A percentile compares a stretch with the other conserved stretches of the same genome.
phyloP scores from a whole-genome alignment of 2,113 vertebrate genomes.

The Stegastes partitus region DNA sequence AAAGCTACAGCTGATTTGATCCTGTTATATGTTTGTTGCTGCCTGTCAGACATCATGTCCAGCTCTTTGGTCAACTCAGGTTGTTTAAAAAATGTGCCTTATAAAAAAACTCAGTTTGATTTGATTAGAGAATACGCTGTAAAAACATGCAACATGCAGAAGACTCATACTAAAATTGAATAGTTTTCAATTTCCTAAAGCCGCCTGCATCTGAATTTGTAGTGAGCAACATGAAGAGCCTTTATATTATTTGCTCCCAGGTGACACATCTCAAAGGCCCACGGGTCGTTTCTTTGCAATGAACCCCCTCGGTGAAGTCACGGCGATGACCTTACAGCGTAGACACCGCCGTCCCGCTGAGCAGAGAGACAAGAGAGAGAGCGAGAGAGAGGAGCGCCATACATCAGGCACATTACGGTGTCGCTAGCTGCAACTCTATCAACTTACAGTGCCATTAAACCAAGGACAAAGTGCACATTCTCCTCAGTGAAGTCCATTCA shows the following conservation, averaged over 20 bases:
- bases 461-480: slow-evolving; percentile 72
- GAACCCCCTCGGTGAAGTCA: slow-evolving; percentile 33
- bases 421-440: slow-evolving; percentile 59
- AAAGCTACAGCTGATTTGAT: too few relatives aligned
- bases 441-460: slow-evolving; percentile 64
- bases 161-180: slow-evolving; percentile 3
- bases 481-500: slow-evolving; percentile 59
- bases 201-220: slow-evolving; percentile 31
- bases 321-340: slow-evolving; percentile 50
- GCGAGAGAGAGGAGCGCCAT: slow-evolving; percentile 37
- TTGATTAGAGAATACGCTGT: neutral
- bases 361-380: slow-evolving; percentile 19
- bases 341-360: slow-evolving; percentile 16
- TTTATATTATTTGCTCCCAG: slow-evolving; percentile 46
- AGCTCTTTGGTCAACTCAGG: too few relatives aligned
- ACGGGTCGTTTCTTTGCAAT: slow-evolving; percentile 41
- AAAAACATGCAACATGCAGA: slow-evolving; percentile 19
- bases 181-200: neutral
- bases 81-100: too few relatives aligned
- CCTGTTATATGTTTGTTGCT: too few relatives aligned
- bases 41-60: too few relatives aligned
- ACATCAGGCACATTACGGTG: slow-evolving; percentile 52
- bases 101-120: too few relatives aligned
- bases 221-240: slow-evolving; percentile 40
- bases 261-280: slow-evolving; percentile 46